These are phyloP conservation scores for Cylloceria caligata DNA, from an alignment of 2,888 invertebrate species.

Conservation along the genomic window DNA sequence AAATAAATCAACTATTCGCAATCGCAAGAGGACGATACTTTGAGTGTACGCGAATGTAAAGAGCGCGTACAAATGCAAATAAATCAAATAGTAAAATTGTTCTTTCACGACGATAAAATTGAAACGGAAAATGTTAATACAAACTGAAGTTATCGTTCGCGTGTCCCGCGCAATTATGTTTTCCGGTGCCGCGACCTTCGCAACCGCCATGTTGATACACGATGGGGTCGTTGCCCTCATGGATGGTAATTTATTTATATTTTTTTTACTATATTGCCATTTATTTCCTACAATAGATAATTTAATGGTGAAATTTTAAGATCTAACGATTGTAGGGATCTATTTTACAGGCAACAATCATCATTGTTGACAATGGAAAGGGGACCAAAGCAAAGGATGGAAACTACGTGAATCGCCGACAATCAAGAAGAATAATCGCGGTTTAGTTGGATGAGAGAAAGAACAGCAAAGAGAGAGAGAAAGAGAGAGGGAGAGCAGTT, in stretches of 20 bases:
- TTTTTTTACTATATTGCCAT: neutral
- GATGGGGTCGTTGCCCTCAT: neutral
- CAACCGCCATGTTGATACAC: neutral
- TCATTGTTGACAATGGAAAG: neutral
- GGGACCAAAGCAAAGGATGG: too few relatives aligned
- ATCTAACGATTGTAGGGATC: neutral
- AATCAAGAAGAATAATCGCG: neutral
- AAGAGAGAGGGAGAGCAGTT: constrained; percentile 14
- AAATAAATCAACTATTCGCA: neutral
- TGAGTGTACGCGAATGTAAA: too few relatives aligned
- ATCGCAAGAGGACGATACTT: too few relatives aligned
- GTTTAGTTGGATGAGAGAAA: neutral
- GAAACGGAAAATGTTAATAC: neutral
- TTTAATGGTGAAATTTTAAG: neutral
- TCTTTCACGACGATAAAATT: neutral
- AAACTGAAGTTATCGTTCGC: neutral
- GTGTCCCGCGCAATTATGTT: neutral
- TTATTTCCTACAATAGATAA: neutral
- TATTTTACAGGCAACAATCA: neutral
- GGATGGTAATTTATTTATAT: neutral
- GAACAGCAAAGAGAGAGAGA: neutral
- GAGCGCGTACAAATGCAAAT: neutral
- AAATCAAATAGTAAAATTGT: neutral
- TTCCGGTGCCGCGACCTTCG: constrained; percentile 1
- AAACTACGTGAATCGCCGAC: neutral